A percentile compares a stretch with the other conserved stretches of the same genome.
These are phyloP conservation scores for Perodicticus potto DNA, from an alignment of 2,797 vertebrate genomes.

Conservation along the genomic window DNA sequence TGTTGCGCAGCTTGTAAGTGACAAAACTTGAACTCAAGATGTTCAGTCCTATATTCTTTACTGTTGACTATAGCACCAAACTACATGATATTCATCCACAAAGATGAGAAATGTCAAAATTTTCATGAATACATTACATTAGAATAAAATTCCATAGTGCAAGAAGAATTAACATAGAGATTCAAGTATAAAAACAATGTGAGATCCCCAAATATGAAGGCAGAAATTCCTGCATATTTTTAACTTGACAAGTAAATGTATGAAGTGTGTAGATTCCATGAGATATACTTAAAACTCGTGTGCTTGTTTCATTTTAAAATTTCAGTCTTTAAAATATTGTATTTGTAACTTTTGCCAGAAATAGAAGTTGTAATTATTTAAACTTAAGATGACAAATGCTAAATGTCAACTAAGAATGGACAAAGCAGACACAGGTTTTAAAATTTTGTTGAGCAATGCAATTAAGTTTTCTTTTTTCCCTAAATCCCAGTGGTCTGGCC, in stretches of 20 bases:
- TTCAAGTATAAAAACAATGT: neutral
- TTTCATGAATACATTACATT: neutral
- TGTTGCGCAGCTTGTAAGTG: neutral
- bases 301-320: neutral
- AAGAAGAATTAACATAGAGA: neutral
- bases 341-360: conserved; percentile 17
- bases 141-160: neutral
- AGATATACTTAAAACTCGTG: neutral
- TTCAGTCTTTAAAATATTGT: neutral
- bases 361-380: neutral
- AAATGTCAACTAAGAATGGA: neutral
- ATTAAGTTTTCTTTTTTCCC: neutral
- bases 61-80: neutral
- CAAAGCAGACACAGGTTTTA: neutral
- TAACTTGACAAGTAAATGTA: neutral
- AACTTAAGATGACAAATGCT: neutral
- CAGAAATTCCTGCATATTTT: neutral
- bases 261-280: neutral
- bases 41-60: neutral
- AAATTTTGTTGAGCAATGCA: neutral
- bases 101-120: neutral
- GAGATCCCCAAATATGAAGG: neutral
- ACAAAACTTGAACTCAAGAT: neutral
- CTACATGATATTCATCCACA: neutral
- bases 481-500: neutral